phyloP scores from a whole-genome alignment of 2,888 invertebrate species.

The Xanthorhoe spadicearia region DNA sequence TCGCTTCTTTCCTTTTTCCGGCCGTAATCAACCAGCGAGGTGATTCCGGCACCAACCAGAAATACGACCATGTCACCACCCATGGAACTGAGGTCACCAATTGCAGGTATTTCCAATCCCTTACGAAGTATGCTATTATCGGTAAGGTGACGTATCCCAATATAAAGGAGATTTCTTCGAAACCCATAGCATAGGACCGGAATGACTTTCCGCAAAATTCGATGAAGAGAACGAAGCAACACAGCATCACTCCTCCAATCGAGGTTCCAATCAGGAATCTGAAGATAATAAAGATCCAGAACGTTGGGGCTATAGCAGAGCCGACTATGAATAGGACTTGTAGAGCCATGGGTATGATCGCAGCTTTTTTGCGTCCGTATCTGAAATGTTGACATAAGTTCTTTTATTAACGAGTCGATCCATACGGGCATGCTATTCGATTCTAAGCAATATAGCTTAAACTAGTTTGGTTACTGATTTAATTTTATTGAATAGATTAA shows the following conservation, averaged over 20 bases:
- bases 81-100: slow-evolving; percentile 82
- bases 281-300: slow-evolving; percentile 85
- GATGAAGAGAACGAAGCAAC: slow-evolving; percentile 86
- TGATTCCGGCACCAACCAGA: slow-evolving; percentile 90
- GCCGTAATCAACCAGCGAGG: slow-evolving; percentile 91
- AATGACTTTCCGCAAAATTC: slow-evolving; percentile 85
- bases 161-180: slow-evolving; percentile 83
- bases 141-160: slow-evolving; percentile 82
- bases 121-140: slow-evolving; percentile 84
- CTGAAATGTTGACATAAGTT: slow-evolving; percentile 63
- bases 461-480: too few species aligned
- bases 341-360: slow-evolving; percentile 83
- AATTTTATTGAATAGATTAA: too few species aligned
- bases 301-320: slow-evolving; percentile 83
- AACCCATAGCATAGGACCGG: slow-evolving; percentile 82
- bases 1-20: slow-evolving; percentile 86
- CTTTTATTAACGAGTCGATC: background rate
- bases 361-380: slow-evolving; percentile 86
- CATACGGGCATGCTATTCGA: too few species aligned
- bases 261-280: slow-evolving; percentile 85
- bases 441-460: too few species aligned
- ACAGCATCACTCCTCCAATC: slow-evolving; percentile 88
- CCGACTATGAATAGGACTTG: slow-evolving; percentile 83
- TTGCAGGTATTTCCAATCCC: slow-evolving; percentile 86
- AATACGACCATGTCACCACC: slow-evolving; percentile 84